Evolutionary conservation across 2,888 invertebrate species (phyloP).

Genomic region (Toxonevra muliebris): DNA sequence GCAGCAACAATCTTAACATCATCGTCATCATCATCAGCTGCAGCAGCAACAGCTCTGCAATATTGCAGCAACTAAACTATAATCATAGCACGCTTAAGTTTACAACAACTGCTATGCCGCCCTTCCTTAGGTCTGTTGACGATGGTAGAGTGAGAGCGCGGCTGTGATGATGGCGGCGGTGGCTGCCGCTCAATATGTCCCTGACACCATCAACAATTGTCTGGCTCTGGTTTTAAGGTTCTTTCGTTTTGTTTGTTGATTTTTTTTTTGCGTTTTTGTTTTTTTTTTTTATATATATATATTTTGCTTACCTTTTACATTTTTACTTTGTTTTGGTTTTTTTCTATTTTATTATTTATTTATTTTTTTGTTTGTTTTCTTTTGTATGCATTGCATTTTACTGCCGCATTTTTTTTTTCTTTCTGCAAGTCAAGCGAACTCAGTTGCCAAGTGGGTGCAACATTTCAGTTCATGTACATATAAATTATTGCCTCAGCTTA

Average conservation of each 20-base stretch:
- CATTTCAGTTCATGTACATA: too few species aligned
- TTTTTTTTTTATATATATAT: not conserved
- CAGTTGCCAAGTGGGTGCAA: constrained; percentile 1
- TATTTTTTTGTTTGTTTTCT: constrained; percentile 1
- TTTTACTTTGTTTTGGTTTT: too few species aligned
- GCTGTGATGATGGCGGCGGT: too few species aligned
- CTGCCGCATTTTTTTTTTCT: not conserved
- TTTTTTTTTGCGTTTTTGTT: not conserved
- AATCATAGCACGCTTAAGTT: not conserved
- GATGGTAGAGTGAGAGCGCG: too few species aligned
- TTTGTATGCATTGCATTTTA: not conserved
- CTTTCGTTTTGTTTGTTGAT: not conserved
- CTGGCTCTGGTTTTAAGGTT: constrained; percentile 26
- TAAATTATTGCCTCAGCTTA: too few species aligned
- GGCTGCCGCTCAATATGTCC: constrained; percentile 7
- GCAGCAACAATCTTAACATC: constrained; percentile 6
- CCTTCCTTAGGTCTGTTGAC: too few species aligned
- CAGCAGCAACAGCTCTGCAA: not conserved
- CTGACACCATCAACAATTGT: constrained; percentile 32
- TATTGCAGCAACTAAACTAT: not conserved
- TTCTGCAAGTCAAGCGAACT: not conserved
- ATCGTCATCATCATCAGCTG: not conserved
- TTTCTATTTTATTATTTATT: too few species aligned
- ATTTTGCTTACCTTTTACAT: too few species aligned
- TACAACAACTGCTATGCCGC: not conserved